phyloP scores from a whole-genome alignment of 2,888 invertebrate genomes.

The Fragum whitleyi region DNA sequence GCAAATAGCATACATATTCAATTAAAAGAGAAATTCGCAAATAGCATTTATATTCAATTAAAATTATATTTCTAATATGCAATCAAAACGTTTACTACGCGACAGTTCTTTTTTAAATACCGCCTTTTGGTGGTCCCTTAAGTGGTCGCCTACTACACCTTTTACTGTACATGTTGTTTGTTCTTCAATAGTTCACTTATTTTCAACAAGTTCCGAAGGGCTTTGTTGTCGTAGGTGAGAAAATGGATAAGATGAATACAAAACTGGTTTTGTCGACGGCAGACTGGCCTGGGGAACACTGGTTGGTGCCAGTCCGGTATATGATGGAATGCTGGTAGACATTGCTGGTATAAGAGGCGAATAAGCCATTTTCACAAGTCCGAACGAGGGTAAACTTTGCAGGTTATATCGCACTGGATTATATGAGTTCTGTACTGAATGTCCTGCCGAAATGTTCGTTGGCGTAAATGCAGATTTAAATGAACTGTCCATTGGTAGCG shows the following conservation, averaged over 20 bases:
- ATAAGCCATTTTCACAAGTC: slow-evolving; percentile 37
- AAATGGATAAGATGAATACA: slow-evolving; percentile 55
- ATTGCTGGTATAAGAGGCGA: slow-evolving; percentile 14
- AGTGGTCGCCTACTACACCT: too few relatives aligned
- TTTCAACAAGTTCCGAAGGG: slow-evolving; percentile 36
- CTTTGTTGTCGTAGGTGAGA: slow-evolving; percentile 50
- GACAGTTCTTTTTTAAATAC: too few relatives aligned
- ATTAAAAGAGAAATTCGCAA: too few relatives aligned
- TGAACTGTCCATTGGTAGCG: slow-evolving; percentile 64
- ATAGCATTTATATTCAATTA: too few relatives aligned
- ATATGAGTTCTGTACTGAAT: not conserved
- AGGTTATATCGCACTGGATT: slow-evolving; percentile 34
- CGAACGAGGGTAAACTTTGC: slow-evolving; percentile 16
- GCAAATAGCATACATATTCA: too few relatives aligned
- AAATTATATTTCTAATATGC: too few relatives aligned
- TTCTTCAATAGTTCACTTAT: not conserved
- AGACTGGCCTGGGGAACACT: slow-evolving; percentile 5
- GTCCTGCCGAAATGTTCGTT: slow-evolving; percentile 64
- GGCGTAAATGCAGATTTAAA: slow-evolving; percentile 84
- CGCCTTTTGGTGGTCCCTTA: too few relatives aligned
- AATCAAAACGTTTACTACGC: too few relatives aligned
- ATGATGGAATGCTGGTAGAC: slow-evolving; percentile 18
- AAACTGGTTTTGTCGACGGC: slow-evolving; percentile 39
- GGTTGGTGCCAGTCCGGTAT: slow-evolving; percentile 1
- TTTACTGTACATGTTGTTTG: too few relatives aligned